Base-by-base conservation (phyloP, 2,113 vertebrate genomes). In the Gallinago undulata region DNA sequence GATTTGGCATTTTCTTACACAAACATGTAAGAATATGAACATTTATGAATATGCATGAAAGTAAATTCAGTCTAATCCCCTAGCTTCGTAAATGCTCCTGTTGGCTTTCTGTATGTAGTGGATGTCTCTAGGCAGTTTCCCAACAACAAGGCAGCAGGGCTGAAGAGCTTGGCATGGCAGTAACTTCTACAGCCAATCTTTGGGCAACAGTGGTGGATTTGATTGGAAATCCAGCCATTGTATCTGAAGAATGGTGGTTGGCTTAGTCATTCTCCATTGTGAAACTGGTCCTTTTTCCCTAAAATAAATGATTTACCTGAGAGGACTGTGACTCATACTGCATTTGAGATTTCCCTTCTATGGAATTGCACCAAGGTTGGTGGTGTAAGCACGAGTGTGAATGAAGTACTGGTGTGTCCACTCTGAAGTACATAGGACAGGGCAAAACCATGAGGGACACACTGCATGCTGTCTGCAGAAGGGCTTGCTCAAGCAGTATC, bases 1-100 rank as follows among this genome's bases (percentile, higher is more conserved):
- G 82, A 88, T 86, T 84, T 90, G 93, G 91, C 91, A 93, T 94
- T 94, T 95, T 84, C 87, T 93, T 92, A 70, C 64, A 64, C 79
- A 66, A 89, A 69, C 73, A 68, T 63, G 28, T 79, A 57, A 87
- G 92, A 91, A 43, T 76, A 83, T 13, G 53, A 74, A 30, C 8
- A 1, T 22, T 96, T 89, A 57, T 56, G 50, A 89, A 39, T 39
- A 66, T 55, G 41, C 43, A 90, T 88, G 78, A 90, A 68, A 90
- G 67, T 51, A 62, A 66, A 64, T 72, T 91, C 19, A 37, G 0
- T 91, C 33, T 51, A 47, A 81, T 84, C 33, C 30, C 19, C 7
- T 70, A 35, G 15, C 33, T 81, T 43, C 19, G 8, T 50, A 56
- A 89, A 2, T 51, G 25, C 30, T 87, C 19, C 57, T 91, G 30